Evolutionary conservation across 2,888 invertebrate genomes (phyloP).

Genomic region (Chironomus riparius): DNA sequence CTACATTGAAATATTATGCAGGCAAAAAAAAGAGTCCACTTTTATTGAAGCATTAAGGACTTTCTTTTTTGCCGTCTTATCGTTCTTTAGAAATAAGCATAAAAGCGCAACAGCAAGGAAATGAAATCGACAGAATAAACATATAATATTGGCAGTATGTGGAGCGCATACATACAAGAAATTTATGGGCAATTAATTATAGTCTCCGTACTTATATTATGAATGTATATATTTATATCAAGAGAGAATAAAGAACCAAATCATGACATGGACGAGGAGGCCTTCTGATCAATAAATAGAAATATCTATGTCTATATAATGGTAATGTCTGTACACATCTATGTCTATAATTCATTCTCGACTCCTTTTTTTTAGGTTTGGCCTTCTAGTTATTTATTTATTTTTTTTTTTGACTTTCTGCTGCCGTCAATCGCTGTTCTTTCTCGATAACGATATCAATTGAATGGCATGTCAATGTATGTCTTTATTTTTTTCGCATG

Average conservation of each 20-base stretch:
- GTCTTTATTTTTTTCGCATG: too few relatives aligned
- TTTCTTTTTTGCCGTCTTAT: background rate
- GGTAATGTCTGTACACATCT: too few relatives aligned
- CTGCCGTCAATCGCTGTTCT: too few relatives aligned
- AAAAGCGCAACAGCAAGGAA: slow-evolving; percentile 6
- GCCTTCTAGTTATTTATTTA: too few relatives aligned
- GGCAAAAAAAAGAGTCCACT: background rate
- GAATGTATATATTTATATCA: background rate
- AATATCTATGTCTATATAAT: background rate
- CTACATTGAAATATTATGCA: background rate
- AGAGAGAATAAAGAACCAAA: background rate
- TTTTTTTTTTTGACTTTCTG: too few relatives aligned
- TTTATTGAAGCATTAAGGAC: background rate
- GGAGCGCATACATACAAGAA: background rate
- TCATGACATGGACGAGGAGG: slow-evolving; percentile 16
- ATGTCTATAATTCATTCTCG: too few relatives aligned
- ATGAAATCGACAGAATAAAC: background rate
- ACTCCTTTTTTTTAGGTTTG: too few relatives aligned
- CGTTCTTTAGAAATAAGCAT: background rate
- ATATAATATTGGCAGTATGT: background rate
- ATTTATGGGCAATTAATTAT: slow-evolving; percentile 24
- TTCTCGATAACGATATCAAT: too few relatives aligned
- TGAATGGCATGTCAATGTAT: too few relatives aligned
- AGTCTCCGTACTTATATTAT: background rate
- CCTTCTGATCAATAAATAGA: slow-evolving; percentile 24